Percentiles rank a stretch among this genome's conserved stretches.
Evolutionary conservation across 1,140 invertebrate species (phyloP).

Genomic region (Aleiodes sp.): DNA sequence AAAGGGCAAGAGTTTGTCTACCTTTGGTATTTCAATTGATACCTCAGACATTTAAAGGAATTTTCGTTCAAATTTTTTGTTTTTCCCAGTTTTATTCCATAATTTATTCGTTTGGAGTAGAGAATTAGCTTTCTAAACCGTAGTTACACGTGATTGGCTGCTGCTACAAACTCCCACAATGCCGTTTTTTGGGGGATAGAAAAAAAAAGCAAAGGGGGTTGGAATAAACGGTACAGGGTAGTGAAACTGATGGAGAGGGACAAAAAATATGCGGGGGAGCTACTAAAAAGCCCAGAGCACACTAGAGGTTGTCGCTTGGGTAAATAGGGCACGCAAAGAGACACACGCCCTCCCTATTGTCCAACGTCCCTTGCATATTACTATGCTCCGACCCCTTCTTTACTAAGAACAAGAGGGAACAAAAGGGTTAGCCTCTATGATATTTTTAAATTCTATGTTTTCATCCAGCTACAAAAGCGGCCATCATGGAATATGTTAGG

Average conservation of each 20-base stretch:
- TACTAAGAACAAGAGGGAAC: conserved; percentile 44
- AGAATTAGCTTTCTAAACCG: no score
- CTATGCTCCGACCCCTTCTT: conserved; percentile 43
- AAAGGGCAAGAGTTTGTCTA: no score
- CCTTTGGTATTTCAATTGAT: no score
- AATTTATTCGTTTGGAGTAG: no score
- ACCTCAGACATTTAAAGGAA: no score
- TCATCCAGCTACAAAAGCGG: conserved; percentile 55
- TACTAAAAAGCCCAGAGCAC: conserved; percentile 24
- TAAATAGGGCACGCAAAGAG: conserved; percentile 61
- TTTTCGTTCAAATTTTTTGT: no score
- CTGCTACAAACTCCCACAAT: conserved; percentile 20
- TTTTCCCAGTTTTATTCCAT: no score
- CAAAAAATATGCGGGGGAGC: conserved; percentile 27
- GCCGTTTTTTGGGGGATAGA: conserved; percentile 22
- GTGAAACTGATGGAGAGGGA: conserved; percentile 31
- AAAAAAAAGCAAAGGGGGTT: not conserved
- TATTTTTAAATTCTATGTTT: conserved; percentile 54
- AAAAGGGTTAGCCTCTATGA: conserved; percentile 50
- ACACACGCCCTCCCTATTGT: conserved; percentile 61
- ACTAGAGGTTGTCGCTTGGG: conserved; percentile 49
- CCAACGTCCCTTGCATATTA: conserved; percentile 23
- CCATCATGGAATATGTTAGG: conserved; percentile 52
- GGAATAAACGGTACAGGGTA: conserved; percentile 18
- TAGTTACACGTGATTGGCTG: conserved; percentile 23